Evolutionary conservation across 2,797 vertebrate genomes (phyloP), one percentile per base, ranked within the genome.

Genomic region (Melanogrammus aeglefinus): DNA sequence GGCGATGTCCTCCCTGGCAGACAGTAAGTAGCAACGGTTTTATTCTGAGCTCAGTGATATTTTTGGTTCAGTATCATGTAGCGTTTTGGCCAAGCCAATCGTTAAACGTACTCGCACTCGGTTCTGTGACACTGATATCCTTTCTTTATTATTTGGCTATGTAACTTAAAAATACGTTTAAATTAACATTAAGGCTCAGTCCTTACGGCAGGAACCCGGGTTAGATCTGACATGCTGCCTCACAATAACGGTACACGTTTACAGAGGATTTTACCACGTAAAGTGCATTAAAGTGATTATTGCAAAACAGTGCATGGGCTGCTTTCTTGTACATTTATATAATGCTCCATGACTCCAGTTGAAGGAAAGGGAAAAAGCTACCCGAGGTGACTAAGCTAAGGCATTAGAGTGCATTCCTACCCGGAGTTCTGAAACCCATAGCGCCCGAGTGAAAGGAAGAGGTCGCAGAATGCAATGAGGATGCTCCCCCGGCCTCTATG

Each of bases 11-110:
- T 94, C 93, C 75, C 88, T 92, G 86, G 95, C 96, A 0, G 96
- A 97, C 91, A 96, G 96, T 97, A 94, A 97, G 96, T 96, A 73
- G 78, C 75, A 6, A n/a, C 38, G 2, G 31, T 70, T 82, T 77
- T 77, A 73, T 12, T 27, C n/a, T n/a, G 6, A 2, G 57, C 8
- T 21, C 6, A 16, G 47, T 21, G 7, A 7, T 21, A 24, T 63
- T 63, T 63, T 63, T n/a, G n/a, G n/a, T 63, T 63, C 8, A 9
- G 57, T 63, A 24, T 24, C n/a, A 57, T 57, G 47, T 57, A 18
- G 57, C 57, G 4, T 51, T 51, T 18, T 51, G 14, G 47, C 14
- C 47, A 21, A 14, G 4, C 14, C 38, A 39, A 6, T 13, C n/a
- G 6, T 63, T 63, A 16, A 21, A 8, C 57, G n/a, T 63, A 7